Base-by-base conservation (phyloP, 2,113 vertebrate species). In the Psittacula cyanocephala region DNA sequence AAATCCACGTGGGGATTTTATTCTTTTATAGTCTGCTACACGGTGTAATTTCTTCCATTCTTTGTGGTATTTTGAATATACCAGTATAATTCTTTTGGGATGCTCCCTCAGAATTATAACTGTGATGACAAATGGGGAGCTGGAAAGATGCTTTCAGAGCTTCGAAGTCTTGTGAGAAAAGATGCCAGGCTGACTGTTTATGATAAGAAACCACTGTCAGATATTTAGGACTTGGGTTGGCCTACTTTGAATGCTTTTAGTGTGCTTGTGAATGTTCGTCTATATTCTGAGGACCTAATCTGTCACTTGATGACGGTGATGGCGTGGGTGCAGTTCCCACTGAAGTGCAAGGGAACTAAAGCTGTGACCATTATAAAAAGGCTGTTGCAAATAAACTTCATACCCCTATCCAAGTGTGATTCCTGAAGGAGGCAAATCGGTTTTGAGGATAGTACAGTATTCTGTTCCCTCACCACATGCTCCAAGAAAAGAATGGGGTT, bases 161-260 rank as follows among this genome's bases (percentile, higher is more conserved):
- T 79, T 81, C 43, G 23, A 10, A 76, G 62, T 60, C 33, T 43
- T 86, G 46, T 74, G 69, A 71, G 71, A 57, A 86, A 90, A 93
- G 37, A 44, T 71, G 28, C 74, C 55, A 90, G 24, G 33, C 55
- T 89, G 78, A 55, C 69, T 71, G 53, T 91, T 92, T 75, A 33
- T 70, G 57, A 49, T 86, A 74, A 93, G 79, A 85, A 67, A 76
- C 87, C 81, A 83, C 50, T 86, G 67, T 78, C 78, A 91, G 87
- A 49, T 63, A 60, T 67, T 67, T 46, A 52, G 67, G 60, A 62
- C 62, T 81, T 44, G 24, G 50, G 19, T 11, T 85, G 69, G 24
- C 68, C 84, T 86, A 35, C 65, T 91, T 89, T 69, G 33, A 83
- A 71, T 83, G 1, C 74, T 75, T 93, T 81, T 64, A 64, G 17